A percentile compares a stretch with the other conserved stretches of the same genome.
phyloP scores from a whole-genome alignment of 2,113 vertebrate genomes.

The Leucosticte australis region DNA sequence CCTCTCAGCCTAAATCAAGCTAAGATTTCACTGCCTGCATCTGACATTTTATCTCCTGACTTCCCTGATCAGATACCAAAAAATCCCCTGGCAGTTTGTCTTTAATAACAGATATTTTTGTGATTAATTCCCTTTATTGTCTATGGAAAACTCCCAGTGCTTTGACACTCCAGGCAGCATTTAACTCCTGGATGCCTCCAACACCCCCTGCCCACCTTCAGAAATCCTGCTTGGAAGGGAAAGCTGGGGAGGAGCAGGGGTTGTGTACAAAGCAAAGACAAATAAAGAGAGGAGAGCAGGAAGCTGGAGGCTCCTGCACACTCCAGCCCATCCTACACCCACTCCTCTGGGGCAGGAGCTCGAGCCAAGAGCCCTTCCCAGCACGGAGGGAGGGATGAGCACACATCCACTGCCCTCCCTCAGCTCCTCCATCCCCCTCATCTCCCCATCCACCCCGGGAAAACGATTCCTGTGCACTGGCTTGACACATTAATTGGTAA shows the following conservation, averaged over 20 bases:
- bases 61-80: neutral
- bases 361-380: neutral
- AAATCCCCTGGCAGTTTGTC: neutral
- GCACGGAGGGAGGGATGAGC: neutral
- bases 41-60: neutral
- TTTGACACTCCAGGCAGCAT: neutral
- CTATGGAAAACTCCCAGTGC: neutral
- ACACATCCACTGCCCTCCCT: neutral
- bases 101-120: neutral
- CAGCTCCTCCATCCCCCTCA: neutral
- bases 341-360: neutral
- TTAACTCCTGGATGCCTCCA: neutral
- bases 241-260: neutral
- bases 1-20: neutral
- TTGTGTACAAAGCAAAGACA: neutral
- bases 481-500: accelerated
- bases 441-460: neutral
- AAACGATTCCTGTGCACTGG: accelerated
- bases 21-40: neutral
- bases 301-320: neutral
- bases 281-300: neutral
- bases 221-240: neutral
- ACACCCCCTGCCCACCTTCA: neutral
- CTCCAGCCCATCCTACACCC: slow-evolving; percentile 16
- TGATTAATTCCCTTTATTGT: neutral